A percentile compares a stretch with the other conserved stretches of the same genome.
Conservation (phyloP, 1,140 invertebrate genomes). For the Drosophila pandora region DNA sequence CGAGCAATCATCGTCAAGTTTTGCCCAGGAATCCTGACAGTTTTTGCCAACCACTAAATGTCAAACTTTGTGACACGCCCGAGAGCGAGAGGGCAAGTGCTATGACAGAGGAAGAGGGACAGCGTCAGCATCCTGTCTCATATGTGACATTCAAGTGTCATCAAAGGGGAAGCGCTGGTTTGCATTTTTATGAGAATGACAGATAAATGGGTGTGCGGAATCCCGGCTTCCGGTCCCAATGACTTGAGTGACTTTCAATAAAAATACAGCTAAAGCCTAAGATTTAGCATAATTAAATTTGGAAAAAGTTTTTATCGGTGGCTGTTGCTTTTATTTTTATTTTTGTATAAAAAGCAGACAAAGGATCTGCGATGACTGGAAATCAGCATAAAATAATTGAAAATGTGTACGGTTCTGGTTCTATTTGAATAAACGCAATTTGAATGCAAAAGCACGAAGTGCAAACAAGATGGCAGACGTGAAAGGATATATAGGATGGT, state of each 20-base stretch:
- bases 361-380: constrained; percentile 63
- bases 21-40: constrained; percentile 62
- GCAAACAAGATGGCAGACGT: constrained; percentile 71
- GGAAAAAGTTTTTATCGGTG: constrained; percentile 32
- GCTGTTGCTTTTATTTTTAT: constrained; percentile 28
- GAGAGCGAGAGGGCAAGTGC: constrained; percentile 6
- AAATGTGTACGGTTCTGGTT: constrained; percentile 73
- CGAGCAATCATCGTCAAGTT: constrained; percentile 79
- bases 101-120: constrained; percentile 13
- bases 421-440: constrained; percentile 82
- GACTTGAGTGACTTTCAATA: constrained; percentile 70
- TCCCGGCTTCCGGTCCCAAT: constrained; percentile 30
- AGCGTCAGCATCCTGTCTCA: constrained; percentile 55
- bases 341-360: constrained; percentile 47
- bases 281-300: constrained; percentile 80
- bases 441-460: constrained; percentile 82
- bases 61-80: constrained; percentile 73
- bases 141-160: constrained; percentile 81
- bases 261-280: constrained; percentile 44
- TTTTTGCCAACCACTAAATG: constrained; percentile 81
- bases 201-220: constrained; percentile 53
- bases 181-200: constrained; percentile 80
- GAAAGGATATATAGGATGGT: constrained; percentile 37
- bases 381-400: constrained; percentile 82
- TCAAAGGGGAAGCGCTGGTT: constrained; percentile 68